These are phyloP conservation scores for Hofmannophila pseudospretella DNA, from an alignment of 2,888 invertebrate species.

Conservation along the genomic window DNA sequence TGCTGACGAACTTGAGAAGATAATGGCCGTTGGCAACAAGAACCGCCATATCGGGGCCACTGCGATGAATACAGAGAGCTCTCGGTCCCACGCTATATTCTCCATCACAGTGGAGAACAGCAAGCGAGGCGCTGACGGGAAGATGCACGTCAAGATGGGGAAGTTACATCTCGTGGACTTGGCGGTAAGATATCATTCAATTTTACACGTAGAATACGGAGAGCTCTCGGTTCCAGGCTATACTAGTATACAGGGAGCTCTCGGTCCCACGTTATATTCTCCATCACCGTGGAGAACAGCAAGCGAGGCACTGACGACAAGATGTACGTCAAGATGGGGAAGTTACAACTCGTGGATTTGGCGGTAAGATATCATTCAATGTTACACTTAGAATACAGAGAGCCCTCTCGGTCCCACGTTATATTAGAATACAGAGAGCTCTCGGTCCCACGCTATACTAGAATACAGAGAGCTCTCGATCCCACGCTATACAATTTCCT, in stretches of 20 bases:
- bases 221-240: not conserved
- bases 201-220: not conserved
- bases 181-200: constrained; percentile 81
- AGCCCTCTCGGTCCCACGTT: no score
- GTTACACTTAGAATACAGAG: no score
- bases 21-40: constrained; percentile 97
- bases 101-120: constrained; percentile 98
- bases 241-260: constrained; percentile 92
- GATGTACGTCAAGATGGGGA: constrained; percentile 95
- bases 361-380: no score
- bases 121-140: constrained; percentile 87
- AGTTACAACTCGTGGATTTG: constrained; percentile 97
- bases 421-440: no score
- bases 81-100: constrained; percentile 98
- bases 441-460: not conserved
- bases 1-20: constrained; percentile 95
- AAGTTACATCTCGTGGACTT: constrained; percentile 98
- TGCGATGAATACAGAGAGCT: constrained; percentile 98
- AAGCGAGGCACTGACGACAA: constrained; percentile 88
- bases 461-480: not conserved
- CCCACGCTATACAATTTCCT: no score
- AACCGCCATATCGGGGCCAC: constrained; percentile 90
- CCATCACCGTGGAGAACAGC: constrained; percentile 97
- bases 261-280: constrained; percentile 98
- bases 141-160: constrained; percentile 95